Evolutionary conservation across 2,888 invertebrate genomes (phyloP).

Genomic region (Sminthurinus aureus): DNA sequence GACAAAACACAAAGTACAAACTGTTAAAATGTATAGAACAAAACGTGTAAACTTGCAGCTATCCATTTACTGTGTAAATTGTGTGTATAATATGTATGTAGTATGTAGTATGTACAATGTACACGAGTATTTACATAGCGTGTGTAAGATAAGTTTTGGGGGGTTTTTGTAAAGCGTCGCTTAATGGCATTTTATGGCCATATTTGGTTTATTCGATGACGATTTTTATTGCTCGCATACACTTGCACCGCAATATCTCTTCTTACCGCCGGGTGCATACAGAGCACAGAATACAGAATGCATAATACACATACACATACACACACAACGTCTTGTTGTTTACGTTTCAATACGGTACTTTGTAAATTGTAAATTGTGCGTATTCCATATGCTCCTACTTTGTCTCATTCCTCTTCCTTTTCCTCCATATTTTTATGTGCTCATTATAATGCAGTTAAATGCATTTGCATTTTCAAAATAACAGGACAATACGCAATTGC

Average conservation of each 20-base stretch:
- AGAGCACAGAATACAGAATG: no score
- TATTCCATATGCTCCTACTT: no score
- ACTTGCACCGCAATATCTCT: constrained; percentile 23
- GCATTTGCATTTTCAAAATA: no score
- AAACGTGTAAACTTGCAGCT: background rate
- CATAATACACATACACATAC: no score
- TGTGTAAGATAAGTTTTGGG: constrained; percentile 46
- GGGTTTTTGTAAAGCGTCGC: constrained; percentile 36
- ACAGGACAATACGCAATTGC: no score
- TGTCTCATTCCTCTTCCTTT: no score
- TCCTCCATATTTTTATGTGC: no score
- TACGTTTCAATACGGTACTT: no score
- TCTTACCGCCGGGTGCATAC: background rate
- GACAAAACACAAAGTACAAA: constrained; percentile 5
- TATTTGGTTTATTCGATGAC: constrained; percentile 47
- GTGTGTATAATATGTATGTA: background rate
- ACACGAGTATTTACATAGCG: constrained; percentile 34
- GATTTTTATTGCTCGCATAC: constrained; percentile 48
- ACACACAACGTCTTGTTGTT: no score
- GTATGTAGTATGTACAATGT: constrained; percentile 2
- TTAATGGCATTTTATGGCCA: constrained; percentile 52
- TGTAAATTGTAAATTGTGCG: no score
- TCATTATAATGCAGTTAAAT: no score
- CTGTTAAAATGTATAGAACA: background rate
- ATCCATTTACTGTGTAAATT: background rate